phyloP scores from a whole-genome alignment of 92 coral and sea anemone genomes.

The Porites rus region DNA sequence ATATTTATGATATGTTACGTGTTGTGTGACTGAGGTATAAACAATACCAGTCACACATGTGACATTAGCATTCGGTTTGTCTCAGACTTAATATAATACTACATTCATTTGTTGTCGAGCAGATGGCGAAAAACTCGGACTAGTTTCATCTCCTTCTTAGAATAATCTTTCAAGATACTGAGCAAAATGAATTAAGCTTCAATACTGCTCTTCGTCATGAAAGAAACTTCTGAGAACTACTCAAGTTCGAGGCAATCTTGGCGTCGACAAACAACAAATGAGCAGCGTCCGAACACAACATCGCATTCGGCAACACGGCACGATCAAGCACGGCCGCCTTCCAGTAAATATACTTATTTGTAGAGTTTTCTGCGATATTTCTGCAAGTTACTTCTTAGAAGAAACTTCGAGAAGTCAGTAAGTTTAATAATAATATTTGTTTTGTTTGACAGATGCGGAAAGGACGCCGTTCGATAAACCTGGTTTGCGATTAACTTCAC shows the following conservation, averaged over 20 bases:
- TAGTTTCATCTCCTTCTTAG: not conserved
- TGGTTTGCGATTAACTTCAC: conserved; percentile 66
- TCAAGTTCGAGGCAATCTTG: conserved; percentile 23
- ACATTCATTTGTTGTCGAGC: not conserved
- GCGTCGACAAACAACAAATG: conserved; percentile 41
- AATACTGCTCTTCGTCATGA: conserved; percentile 17
- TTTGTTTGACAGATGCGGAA: conserved; percentile 21
- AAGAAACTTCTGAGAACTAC: conserved; percentile 37
- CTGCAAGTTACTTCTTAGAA: not conserved
- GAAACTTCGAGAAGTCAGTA: not conserved
- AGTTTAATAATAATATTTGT: not conserved
- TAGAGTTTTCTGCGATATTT: not conserved
- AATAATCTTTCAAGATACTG: not conserved
- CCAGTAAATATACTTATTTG: conserved; percentile 7
- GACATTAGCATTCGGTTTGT: not conserved
- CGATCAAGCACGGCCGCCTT: conserved; percentile 7
- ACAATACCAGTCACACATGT: not conserved
- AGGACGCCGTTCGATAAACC: conserved; percentile 11
- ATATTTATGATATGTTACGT: not conserved
- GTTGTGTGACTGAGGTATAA: conserved; percentile 26
- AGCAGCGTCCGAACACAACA: not conserved
- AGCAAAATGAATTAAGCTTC: conserved; percentile 5
- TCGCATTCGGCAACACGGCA: conserved; percentile 17
- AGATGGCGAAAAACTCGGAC: not conserved
- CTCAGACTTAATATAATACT: not conserved